These are phyloP conservation scores for Cryptus armator DNA, from an alignment of 2,888 invertebrate genomes.

Conservation along the genomic window DNA sequence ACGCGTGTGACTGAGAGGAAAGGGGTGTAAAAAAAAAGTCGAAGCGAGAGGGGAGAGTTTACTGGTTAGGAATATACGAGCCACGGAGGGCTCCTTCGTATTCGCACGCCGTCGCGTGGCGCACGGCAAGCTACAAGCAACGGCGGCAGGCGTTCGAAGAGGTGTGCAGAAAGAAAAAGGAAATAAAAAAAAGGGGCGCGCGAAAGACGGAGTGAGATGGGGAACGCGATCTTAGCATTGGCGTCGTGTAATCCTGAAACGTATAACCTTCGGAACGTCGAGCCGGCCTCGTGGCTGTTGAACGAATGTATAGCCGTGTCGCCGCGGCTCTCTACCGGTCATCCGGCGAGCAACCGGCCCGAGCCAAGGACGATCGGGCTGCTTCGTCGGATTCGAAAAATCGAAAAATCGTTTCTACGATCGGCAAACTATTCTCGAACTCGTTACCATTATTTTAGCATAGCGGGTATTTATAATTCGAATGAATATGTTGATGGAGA, in stretches of 20 bases:
- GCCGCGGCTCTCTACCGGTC: constrained; percentile 43
- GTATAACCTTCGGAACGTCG: constrained; percentile 72
- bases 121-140: constrained; percentile 49
- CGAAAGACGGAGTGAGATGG: constrained; percentile 25
- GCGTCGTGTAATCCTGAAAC: constrained; percentile 75
- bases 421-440: not conserved
- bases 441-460: not conserved
- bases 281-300: constrained; percentile 64
- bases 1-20: not conserved
- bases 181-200: constrained; percentile 22
- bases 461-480: too few relatives aligned
- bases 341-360: constrained; percentile 54
- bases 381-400: constrained; percentile 35
- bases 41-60: constrained; percentile 11
- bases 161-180: constrained; percentile 48
- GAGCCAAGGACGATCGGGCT: constrained; percentile 60
- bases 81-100: constrained; percentile 55
- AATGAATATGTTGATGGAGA: not conserved
- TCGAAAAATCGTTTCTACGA: constrained; percentile 15
- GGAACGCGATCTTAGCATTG: constrained; percentile 72
- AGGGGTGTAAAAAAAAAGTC: constrained; percentile 12
- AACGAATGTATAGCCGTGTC: constrained; percentile 45
- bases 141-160: constrained; percentile 42
- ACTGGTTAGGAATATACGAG: constrained; percentile 62
- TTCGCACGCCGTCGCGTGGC: constrained; percentile 69